phyloP scores from a whole-genome alignment of 2,888 invertebrate species.

The Temnothorax rugatulus region DNA sequence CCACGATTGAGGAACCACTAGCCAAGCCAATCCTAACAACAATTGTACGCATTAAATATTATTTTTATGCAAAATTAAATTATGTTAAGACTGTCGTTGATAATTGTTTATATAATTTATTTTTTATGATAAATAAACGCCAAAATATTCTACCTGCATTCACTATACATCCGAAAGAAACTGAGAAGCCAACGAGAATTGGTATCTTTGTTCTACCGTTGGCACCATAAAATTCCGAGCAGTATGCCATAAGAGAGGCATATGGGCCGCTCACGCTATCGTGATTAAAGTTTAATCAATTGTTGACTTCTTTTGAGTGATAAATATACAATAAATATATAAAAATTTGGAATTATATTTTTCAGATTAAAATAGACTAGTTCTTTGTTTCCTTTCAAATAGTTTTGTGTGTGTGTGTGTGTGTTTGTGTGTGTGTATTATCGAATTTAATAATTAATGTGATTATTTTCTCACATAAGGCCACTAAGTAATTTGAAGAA shows the following conservation, averaged over 20 bases:
- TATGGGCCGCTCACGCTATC: constrained; percentile 90
- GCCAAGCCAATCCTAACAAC: constrained; percentile 90
- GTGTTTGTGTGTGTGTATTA: background rate
- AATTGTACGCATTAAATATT: background rate
- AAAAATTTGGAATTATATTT: background rate
- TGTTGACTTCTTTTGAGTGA: background rate
- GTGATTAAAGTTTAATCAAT: constrained; percentile 19
- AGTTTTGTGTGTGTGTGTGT: too few species aligned
- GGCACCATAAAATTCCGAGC: constrained; percentile 91
- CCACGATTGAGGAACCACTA: constrained; percentile 89
- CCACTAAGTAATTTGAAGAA: constrained; percentile 91
- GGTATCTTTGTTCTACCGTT: constrained; percentile 90
- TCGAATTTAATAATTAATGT: background rate
- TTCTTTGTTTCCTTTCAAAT: background rate
- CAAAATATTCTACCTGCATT: constrained; percentile 79
- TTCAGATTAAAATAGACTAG: background rate
- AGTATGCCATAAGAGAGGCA: constrained; percentile 90
- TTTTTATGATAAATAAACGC: background rate
- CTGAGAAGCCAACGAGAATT: constrained; percentile 88
- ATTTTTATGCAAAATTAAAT: background rate
- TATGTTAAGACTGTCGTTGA: background rate
- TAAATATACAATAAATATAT: background rate
- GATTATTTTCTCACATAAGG: constrained; percentile 88
- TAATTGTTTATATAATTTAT: constrained; percentile 9
- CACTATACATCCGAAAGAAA: constrained; percentile 88